A percentile compares a stretch with the other conserved stretches of the same genome.
phyloP scores from a whole-genome alignment of 1,140 invertebrate species.

The Tachypleus tridentatus region DNA sequence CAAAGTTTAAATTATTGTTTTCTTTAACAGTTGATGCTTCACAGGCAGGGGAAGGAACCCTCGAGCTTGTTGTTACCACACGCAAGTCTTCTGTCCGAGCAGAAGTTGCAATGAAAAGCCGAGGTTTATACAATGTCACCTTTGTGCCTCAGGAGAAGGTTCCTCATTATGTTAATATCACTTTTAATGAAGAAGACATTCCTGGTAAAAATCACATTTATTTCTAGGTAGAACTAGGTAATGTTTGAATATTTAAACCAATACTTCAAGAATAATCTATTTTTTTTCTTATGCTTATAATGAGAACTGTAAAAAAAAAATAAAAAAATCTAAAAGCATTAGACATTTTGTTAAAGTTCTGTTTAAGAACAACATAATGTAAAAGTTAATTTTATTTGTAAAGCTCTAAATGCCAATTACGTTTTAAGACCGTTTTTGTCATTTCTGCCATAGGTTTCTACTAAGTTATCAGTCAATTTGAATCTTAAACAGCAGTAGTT shows the following conservation, averaged over 20 bases:
- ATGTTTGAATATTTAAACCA: not conserved
- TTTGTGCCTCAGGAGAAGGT: conserved; percentile 83
- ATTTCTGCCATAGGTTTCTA: too few species aligned
- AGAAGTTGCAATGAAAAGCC: conserved; percentile 68
- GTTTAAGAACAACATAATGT: not conserved
- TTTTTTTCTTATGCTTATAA: not conserved
- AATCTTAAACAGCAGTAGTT: not conserved
- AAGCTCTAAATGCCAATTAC: too few species aligned
- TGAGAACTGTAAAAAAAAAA: not conserved
- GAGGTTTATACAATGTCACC: conserved; percentile 89
- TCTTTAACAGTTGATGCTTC: conserved; percentile 91
- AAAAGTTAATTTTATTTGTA: not conserved
- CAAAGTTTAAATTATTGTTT: conserved; percentile 40
- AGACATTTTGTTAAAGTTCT: not conserved
- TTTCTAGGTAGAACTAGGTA: not conserved
- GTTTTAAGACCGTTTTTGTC: too few species aligned
- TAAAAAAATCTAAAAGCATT: not conserved
- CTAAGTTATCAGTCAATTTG: not conserved
- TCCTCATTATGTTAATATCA: conserved; percentile 88
- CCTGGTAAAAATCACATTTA: conserved; percentile 41
- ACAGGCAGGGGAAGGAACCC: conserved; percentile 86
- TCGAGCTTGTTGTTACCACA: conserved; percentile 87
- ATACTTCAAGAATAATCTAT: not conserved
- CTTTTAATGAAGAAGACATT: conserved; percentile 88
- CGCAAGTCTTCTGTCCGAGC: conserved; percentile 51